Percentiles rank a stretch among this genome's conserved stretches.
Evolutionary conservation across 2,797 vertebrate species (phyloP).

Genomic region (Columba guinea): DNA sequence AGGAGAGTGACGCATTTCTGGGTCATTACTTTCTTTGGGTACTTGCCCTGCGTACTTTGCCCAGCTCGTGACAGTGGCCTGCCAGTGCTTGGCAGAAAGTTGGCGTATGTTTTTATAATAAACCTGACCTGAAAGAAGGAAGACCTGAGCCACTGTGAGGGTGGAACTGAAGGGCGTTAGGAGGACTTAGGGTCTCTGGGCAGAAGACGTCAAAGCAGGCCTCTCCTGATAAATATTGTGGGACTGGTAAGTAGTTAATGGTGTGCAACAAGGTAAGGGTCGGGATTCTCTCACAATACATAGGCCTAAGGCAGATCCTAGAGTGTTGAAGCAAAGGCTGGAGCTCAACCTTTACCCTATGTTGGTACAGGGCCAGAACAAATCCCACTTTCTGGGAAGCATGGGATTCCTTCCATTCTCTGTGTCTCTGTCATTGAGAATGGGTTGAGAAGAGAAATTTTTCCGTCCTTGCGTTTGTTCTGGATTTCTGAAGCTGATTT

Average conservation of each 20-base stretch:
- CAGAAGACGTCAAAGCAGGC: not conserved
- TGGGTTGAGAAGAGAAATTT: not conserved
- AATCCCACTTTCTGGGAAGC: not conserved
- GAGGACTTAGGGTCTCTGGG: not conserved
- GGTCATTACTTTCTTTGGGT: not conserved
- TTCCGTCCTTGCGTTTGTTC: not conserved
- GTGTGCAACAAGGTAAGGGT: not conserved
- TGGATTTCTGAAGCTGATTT: not conserved
- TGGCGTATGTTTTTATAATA: not conserved
- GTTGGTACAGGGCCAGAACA: not conserved
- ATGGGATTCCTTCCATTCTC: not conserved
- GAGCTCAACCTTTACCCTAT: not conserved
- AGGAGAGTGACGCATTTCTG: not conserved
- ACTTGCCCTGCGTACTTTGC: not conserved
- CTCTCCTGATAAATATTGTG: not conserved
- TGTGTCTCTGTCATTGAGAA: not conserved
- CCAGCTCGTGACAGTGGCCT: not conserved
- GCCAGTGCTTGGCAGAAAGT: not conserved
- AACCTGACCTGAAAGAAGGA: not conserved
- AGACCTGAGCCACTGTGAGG: not conserved
- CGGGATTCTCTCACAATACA: not conserved
- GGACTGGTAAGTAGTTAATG: constrained; percentile 27
- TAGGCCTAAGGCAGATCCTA: not conserved
- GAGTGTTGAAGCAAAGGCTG: not conserved
- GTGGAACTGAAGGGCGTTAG: not conserved